Base-by-base conservation (phyloP, 37 sponge, comb jelly and placozoan genomes). In the Chondrosia reniformis region DNA sequence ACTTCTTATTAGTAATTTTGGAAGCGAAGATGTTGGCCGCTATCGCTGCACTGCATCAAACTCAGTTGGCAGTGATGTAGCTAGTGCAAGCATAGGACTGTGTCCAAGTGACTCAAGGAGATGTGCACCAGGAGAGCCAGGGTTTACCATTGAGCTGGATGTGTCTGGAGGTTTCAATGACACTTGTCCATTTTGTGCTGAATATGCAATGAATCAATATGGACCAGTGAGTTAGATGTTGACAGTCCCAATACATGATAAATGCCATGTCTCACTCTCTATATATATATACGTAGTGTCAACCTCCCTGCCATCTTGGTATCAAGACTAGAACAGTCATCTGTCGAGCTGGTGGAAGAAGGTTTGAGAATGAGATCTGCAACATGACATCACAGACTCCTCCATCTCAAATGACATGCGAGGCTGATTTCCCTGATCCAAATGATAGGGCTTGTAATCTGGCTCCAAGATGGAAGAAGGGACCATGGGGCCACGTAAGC, bases 131-230 rank as follows among this genome's bases (percentile, higher is more conserved):
- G 72, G 36, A 17, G 36, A 69, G n/a, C n/a, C n/a, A n/a, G n/a
- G n/a, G n/a, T 69, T 69, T 34, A 36, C 41, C 25, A 39, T 69
- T 34, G 15, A 13, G 7, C 19, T 21, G 2, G 21, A 21, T 21
- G 44, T 44, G 1, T 5, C 39, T 37, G n/a, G n/a, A 1, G 9
- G 24, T 21, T 43, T 44, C 12, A 1, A 40, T 21, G 72, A 69
- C 43, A 69, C 39, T 37, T 69, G 72, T 25, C 39, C 72, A 8
- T 40, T 40, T 34, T 69, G 72, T 69, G 72, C 72, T 69, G n/a
- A 39, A 21, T 69, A 69, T 24, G 22, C 17, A 12, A 25, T 41
- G 38, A 6, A 40, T 9, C n/a, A 25, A 4, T 69, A 39, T 69
- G 72, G 72, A 17, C 72, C 72, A 1, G 72, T 69, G 40, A 69